Base-by-base conservation (phyloP, 2,113 vertebrate species). In the Eclectus roratus region DNA sequence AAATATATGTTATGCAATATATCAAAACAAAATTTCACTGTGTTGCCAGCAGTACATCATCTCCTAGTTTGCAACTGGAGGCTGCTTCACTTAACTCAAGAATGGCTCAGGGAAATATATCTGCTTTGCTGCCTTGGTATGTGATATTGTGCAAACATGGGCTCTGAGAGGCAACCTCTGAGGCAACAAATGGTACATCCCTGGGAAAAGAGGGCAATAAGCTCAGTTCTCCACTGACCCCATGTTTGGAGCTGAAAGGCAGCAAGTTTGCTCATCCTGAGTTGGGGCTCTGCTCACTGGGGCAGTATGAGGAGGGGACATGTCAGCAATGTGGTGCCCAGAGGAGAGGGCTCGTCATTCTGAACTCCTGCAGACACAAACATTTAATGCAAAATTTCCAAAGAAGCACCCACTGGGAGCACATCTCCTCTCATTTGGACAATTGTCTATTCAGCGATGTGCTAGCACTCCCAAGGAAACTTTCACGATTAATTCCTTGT, bases 241-340 rank as follows among this genome's bases (percentile, higher is more conserved):
- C 0, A 1, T 33, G 7, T 39, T 64, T 60, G 39, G 29, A 27
- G 20, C 47, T 65, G 47, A 52, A 50, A 58, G 18, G 35, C 50
- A 47, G 16, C 43, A 56, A 29, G 21, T 66, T 65, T 71, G 13
- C 27, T 73, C 4, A 18, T 6, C 7, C 31, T 0, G 0, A 50
- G 17, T 5, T 0, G 0, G 3, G 29, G 33, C 27, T 83, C 39
- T 1, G 5, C 27, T 73, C 1, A 0, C 33, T 2, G 1, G 17
- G 27, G 29, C 72, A 47, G 31, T n/a, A 13, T 1, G 1, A 69
- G 15, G 17, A 64, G 13, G 16, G 24, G 41, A 7, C 33, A 39
- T 23, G 8, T 7, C 0, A 0, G 18, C 33, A 6, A 13, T 25
- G 37, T 21, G 52, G 23, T 5, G 15, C 11, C 37, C n/a, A 28